Evolutionary conservation across 2,113 vertebrate species (phyloP), one percentile per base, ranked within the genome.

Genomic region (Sinocyclocheilus anshuiensis): DNA sequence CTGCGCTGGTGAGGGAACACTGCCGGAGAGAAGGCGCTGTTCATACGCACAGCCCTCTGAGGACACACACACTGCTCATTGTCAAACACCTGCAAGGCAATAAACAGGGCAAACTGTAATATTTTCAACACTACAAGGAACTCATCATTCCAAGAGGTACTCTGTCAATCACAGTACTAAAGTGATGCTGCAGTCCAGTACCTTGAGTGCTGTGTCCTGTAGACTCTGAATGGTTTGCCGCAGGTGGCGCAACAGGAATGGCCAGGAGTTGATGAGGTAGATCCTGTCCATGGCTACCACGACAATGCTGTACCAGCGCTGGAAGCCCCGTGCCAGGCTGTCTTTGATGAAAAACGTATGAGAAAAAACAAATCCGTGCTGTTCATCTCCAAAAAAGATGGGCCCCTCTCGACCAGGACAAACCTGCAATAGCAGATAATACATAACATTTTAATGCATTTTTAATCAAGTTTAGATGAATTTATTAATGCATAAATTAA

Each of bases 301-400:
- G 53, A 99, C 97, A 69, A 99, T 96, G 90, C 98, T 99, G 92
- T 99, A 99, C 97, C 98, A 99, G 86, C 98, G 97, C 95, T 99
- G 98, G 92, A 99, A 99, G 74, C 98, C 98, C 69, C 98, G 93
- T 18, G 98, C 98, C 87, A 99, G 93, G 89, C 97, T 99, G 94
- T 99, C 98, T 89, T 99, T 99, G 94, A 99, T 99, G 85, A 99
- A 99, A 91, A 99, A 99, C 0, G 98, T 99, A 93, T 99, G 98
- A 55, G 97, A 99, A 92, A 99, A 99, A 83, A 99, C 98, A 87
- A 99, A 99, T 1, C 98, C 97, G 0, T 99, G 97, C 76, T 99
- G 98, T 74, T 99, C 98, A 6, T 99, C 98, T 20, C 98, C 98
- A 0, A 99, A 99, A 92, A 99, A 99, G 87, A 99, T 99, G 0